Evolutionary conservation across 2,113 vertebrate genomes (phyloP).

Genomic region (Poeciliopsis prolifica): DNA sequence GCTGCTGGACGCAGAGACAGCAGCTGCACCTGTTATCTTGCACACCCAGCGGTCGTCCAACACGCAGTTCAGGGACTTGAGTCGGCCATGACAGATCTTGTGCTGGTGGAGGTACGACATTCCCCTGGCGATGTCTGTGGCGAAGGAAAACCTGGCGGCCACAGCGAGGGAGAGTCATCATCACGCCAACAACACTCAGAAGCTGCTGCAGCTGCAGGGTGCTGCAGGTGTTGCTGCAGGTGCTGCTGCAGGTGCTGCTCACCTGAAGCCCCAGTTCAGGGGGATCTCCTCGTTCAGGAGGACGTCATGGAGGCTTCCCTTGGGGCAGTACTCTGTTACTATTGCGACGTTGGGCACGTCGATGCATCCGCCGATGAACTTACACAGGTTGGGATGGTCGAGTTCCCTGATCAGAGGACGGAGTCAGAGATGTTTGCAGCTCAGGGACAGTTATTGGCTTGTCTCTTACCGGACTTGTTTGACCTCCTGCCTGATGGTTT

Average conservation of each 20-base stretch:
- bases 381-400: constrained; percentile 88
- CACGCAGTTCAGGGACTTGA: constrained; percentile 86
- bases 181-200: background rate
- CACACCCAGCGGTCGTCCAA: constrained; percentile 87
- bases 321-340: constrained; percentile 88
- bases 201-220: background rate
- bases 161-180: background rate
- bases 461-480: constrained; percentile 84
- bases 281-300: constrained; percentile 86
- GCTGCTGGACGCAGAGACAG: too few species aligned
- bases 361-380: constrained; percentile 86
- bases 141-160: constrained; percentile 85
- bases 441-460: too few species aligned
- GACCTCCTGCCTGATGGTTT: constrained; percentile 85
- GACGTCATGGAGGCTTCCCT: constrained; percentile 85
- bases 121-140: constrained; percentile 83
- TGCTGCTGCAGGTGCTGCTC: background rate
- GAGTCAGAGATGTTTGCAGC: background rate
- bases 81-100: constrained; percentile 80
- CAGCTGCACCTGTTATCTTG: constrained; percentile 87
- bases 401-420: constrained; percentile 79
- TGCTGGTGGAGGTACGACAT: constrained; percentile 87
- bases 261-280: constrained; percentile 90
- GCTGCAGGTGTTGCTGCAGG: too few species aligned
- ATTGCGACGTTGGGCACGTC: constrained; percentile 85